phyloP scores from a whole-genome alignment of 2,888 invertebrate species.

The Zonitis immaculata region DNA sequence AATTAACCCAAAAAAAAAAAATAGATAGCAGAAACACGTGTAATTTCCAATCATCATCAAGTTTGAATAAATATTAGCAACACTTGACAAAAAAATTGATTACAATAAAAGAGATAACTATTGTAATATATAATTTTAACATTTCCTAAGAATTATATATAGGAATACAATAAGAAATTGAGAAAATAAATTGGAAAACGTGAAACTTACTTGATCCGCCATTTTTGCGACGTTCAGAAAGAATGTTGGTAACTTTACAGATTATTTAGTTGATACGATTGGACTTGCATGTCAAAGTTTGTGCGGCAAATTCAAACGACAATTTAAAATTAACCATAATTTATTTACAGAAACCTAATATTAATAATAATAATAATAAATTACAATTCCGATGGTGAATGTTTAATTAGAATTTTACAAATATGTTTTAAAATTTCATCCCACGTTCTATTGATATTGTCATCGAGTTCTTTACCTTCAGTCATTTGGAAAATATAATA shows the following conservation, averaged over 20 bases:
- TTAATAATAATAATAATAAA: slow-evolving; percentile 3
- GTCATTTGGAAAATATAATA: slow-evolving; percentile 43
- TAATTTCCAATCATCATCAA: background rate
- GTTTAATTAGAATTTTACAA: slow-evolving; percentile 24
- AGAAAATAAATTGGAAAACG: slow-evolving; percentile 8
- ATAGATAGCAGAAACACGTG: background rate
- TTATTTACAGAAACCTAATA: background rate
- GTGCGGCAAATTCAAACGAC: background rate
- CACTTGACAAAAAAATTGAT: background rate
- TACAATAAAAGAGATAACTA: background rate
- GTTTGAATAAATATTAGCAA: background rate
- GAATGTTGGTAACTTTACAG: background rate
- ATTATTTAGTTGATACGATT: background rate
- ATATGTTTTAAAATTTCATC: slow-evolving; percentile 29
- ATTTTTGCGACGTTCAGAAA: slow-evolving; percentile 51
- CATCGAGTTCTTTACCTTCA: slow-evolving; percentile 30
- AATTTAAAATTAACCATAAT: background rate
- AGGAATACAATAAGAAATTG: slow-evolving; percentile 9
- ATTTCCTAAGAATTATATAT: background rate
- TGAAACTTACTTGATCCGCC: slow-evolving; percentile 72
- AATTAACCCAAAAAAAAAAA: background rate
- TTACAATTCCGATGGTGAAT: slow-evolving; percentile 7
- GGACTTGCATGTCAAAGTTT: background rate
- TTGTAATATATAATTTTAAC: background rate
- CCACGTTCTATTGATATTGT: slow-evolving; percentile 31